Conservation (phyloP, 2,888 invertebrate genomes). For the Camponotus fellah region DNA sequence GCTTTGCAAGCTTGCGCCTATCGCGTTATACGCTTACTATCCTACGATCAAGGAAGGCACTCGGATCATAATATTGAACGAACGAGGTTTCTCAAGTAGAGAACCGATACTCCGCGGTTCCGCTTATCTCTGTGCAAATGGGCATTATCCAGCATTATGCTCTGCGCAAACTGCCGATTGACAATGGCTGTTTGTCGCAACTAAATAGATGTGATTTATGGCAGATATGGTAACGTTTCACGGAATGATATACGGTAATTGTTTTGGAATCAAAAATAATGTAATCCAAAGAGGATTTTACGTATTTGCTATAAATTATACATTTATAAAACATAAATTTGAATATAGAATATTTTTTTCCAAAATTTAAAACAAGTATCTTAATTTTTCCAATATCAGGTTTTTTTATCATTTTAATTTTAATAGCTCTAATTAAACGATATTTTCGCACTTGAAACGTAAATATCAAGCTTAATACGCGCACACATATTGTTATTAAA, state of each 20-base stretch:
- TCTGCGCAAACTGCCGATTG: constrained; percentile 27
- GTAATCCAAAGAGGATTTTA: not conserved
- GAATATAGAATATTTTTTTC: too few relatives aligned
- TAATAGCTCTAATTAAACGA: too few relatives aligned
- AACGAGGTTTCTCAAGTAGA: constrained; percentile 53
- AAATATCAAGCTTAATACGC: too few relatives aligned
- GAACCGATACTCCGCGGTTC: constrained; percentile 24
- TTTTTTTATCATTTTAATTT: not conserved
- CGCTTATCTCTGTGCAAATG: constrained; percentile 42
- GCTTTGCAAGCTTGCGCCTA: constrained; percentile 37
- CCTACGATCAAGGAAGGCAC: constrained; percentile 27
- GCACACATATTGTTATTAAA: too few relatives aligned
- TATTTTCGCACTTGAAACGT: too few relatives aligned
- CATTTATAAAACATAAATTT: not conserved
- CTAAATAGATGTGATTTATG: not conserved
- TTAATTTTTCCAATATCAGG: not conserved
- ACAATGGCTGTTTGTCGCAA: constrained; percentile 35
- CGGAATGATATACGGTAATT: not conserved
- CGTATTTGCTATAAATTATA: too few relatives aligned
- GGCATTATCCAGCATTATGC: constrained; percentile 23
- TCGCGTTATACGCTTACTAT: constrained; percentile 27
- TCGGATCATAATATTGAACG: constrained; percentile 44
- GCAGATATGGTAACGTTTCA: not conserved
- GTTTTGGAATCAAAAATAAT: not conserved
- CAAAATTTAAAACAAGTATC: not conserved